Conservation (phyloP, 2,113 vertebrate species). For the Ptychochromis oligacanthus region DNA sequence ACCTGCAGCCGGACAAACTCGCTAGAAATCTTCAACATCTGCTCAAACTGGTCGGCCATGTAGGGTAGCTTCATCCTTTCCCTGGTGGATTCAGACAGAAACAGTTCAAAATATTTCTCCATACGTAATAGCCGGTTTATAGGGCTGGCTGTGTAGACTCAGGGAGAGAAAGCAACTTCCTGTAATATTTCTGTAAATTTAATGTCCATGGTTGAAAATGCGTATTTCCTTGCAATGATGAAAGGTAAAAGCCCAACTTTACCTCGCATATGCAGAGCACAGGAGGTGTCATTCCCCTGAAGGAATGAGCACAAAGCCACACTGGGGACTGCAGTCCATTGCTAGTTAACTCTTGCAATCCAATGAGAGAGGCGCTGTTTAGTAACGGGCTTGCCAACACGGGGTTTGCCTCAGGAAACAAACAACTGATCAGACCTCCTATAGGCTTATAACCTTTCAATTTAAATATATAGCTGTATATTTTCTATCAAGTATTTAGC, state of each 20-base stretch:
- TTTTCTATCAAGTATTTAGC: neutral
- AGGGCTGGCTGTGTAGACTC: neutral
- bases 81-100: slow-evolving; percentile 71
- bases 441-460: neutral
- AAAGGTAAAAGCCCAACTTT: neutral
- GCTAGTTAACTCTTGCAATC: neutral
- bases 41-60: slow-evolving; percentile 94
- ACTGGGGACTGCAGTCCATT: neutral
- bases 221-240: neutral
- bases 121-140: neutral
- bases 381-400: neutral
- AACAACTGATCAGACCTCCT: neutral
- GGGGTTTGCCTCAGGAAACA: neutral
- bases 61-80: slow-evolving; percentile 92
- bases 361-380: neutral
- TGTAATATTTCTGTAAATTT: neutral
- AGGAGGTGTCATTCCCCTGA: neutral
- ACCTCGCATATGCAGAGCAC: neutral
- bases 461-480: too few species aligned
- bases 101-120: neutral
- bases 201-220: neutral
- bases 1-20: slow-evolving; percentile 95
- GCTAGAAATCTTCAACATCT: slow-evolving; percentile 93
- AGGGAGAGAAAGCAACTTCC: neutral
- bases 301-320: neutral